Base-by-base conservation (phyloP, 2,797 vertebrate species). In the Lophotriccus pileatus region DNA sequence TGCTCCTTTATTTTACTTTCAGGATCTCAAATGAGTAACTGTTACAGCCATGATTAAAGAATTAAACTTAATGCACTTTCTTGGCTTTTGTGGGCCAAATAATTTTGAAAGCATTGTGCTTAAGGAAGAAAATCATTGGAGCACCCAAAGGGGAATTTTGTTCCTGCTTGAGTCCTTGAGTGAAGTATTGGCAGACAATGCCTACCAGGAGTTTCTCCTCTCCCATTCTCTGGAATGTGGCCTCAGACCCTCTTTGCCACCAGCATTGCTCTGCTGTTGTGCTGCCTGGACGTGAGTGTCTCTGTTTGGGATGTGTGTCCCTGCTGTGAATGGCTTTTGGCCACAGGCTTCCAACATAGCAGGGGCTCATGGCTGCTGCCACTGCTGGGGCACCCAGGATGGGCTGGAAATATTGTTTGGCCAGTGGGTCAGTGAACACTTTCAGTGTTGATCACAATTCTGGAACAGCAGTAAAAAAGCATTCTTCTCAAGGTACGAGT, bases 11-110 rank as follows among this genome's bases (percentile, higher is more conserved):
- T 94, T 89, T 93, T 78, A 91, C 73, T 92, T 97, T 73, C 37
- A 72, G 75, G 80, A 90, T 93, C 94, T 90, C 82, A 88, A 73
- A 89, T 49, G 62, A 93, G 86, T 74, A 92, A 32, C 20, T 68
- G 14, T 30, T 82, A 34, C 0, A 3, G 18, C 43, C 21, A 2
- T 6, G 20, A 79, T 79, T 66, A 66, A 84, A 80, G 30, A 70
- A 74, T 90, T 91, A 94, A 74, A 81, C 34, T 23, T 49, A 30
- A 55, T 84, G 59, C n/a, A 22, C 22, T 2, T 72, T 69, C 53
- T 87, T 15, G 4, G n/a, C 64, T 73, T 22, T 24, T 44, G 28
- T 28, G 14, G 46, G 30, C 39, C 46, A 18, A 60, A 27, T 28
- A 47, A 28, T 25, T 80, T 27, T 46, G 59, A n/a, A 27, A 53